Base-by-base conservation (phyloP, 2,888 invertebrate species). In the Bombylius discolor region DNA sequence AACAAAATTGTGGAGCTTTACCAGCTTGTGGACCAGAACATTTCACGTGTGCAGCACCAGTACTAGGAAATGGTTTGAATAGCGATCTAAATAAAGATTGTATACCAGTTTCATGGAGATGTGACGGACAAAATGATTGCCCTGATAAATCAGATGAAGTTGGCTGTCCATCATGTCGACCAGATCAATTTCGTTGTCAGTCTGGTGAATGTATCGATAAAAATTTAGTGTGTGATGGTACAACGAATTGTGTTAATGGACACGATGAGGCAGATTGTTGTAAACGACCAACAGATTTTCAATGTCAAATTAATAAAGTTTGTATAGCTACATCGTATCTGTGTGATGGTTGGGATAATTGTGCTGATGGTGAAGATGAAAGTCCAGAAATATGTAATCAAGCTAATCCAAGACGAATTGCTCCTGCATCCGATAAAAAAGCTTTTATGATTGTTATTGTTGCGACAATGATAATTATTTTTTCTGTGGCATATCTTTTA, bases 281-380 rank as follows among this genome's bases (percentile, higher is more conserved):
- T 66, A 78, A 78, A 51, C 69, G 76, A 1, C 76, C 77, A 0
- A 73, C 79, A 64, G 79, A 79, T 57, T 89, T 86, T 67, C 81
- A 81, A 54, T 89, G 88, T 68, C 83, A 82, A n/a, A 81, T 81
- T 56, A 84, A 82, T 47, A 82, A 83, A 14, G 80, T 84, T 1
- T 91, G 91, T 64, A 81, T 91, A 31, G 78, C 86, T 0, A 74
- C 80, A 4, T 74, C 78, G 0, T 71, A 81, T 8, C 74, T 89
- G 1, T 92, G 92, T 65, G 89, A 92, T 70, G 84, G 85, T 0
- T 82, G 80, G 71, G 81, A 80, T 11, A 82, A 91, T 68, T 92
- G 92, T 68, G 82, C 81, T 2, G 89, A 91, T 72, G 88, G 87
- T 2, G 81, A 85, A 1, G 91, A 92, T 69, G 92, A 92, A 70